These are phyloP conservation scores for Suillia variegata DNA, from an alignment of 2,888 invertebrate genomes.

Conservation along the genomic window DNA sequence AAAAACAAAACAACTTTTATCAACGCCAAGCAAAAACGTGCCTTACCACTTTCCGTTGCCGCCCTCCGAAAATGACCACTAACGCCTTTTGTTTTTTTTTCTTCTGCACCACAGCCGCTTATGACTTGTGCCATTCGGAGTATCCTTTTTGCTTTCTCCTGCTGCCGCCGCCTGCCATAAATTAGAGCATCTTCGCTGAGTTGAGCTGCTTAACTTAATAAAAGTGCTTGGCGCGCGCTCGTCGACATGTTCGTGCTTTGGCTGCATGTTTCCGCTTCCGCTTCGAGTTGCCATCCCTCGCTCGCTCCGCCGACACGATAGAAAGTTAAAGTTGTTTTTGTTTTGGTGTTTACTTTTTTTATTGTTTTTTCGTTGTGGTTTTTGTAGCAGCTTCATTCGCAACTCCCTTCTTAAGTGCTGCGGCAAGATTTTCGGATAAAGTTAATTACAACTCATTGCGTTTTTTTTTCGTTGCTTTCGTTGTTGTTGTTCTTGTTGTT, in stretches of 20 bases:
- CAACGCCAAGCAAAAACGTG: background rate
- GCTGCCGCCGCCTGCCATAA: slow-evolving; percentile 31
- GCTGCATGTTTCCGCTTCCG: slow-evolving; percentile 4
- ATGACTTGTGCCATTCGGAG: background rate
- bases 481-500: no score
- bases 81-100: no score
- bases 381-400: background rate
- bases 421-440: slow-evolving; percentile 56
- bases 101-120: background rate
- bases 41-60: background rate
- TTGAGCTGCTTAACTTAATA: slow-evolving; percentile 47
- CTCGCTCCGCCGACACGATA: no score
- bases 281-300: background rate
- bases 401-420: slow-evolving; percentile 31
- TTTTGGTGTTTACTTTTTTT: background rate
- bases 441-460: slow-evolving; percentile 55
- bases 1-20: slow-evolving; percentile 13
- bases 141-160: background rate
- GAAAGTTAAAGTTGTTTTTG: background rate
- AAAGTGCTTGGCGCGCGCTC: slow-evolving; percentile 38
- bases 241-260: slow-evolving; percentile 8
- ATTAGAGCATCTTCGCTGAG: slow-evolving; percentile 41
- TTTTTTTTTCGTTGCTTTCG: no score
- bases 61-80: slow-evolving; percentile 32
- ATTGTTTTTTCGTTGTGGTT: background rate